Evolutionary conservation across 2,113 vertebrate genomes (phyloP).

Genomic region (Seriola dumerili): DNA sequence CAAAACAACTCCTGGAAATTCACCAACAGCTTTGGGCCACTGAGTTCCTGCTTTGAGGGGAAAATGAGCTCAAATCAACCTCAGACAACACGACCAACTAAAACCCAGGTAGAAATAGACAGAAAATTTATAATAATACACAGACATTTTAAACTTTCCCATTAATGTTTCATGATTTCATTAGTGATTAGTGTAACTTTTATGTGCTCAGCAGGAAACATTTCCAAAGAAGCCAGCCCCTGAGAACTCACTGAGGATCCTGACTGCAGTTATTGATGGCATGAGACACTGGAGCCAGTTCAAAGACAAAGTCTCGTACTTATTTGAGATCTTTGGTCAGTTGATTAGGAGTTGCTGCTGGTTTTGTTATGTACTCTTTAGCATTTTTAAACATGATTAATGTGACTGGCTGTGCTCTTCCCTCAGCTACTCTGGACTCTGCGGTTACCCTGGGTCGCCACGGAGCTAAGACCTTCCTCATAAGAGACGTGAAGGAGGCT

Average conservation of each 20-base stretch:
- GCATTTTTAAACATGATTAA: slow-evolving; percentile 12
- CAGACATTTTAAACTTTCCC: background rate
- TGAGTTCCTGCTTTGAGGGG: slow-evolving; percentile 11
- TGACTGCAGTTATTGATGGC: slow-evolving; percentile 91
- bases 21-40: slow-evolving; percentile 62
- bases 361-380: background rate
- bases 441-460: slow-evolving; percentile 90
- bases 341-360: slow-evolving; percentile 6
- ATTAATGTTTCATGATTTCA: background rate
- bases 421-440: slow-evolving; percentile 92
- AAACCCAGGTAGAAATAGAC: slow-evolving; percentile 50
- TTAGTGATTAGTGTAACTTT: background rate
- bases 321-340: slow-evolving; percentile 96
- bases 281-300: slow-evolving; percentile 94
- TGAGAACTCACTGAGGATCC: slow-evolving; percentile 89
- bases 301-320: slow-evolving; percentile 82
- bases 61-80: slow-evolving; percentile 39
- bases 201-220: slow-evolving; percentile 66
- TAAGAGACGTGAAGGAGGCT: slow-evolving; percentile 90
- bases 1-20: slow-evolving; percentile 76
- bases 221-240: slow-evolving; percentile 77
- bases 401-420: slow-evolving; percentile 39
- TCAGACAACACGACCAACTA: slow-evolving; percentile 16
- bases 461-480: slow-evolving; percentile 92
- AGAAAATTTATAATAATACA: background rate